A percentile compares a stretch with the other conserved stretches of the same genome.
phyloP scores from a whole-genome alignment of 2,888 invertebrate species.

The Orgyia antiqua region DNA sequence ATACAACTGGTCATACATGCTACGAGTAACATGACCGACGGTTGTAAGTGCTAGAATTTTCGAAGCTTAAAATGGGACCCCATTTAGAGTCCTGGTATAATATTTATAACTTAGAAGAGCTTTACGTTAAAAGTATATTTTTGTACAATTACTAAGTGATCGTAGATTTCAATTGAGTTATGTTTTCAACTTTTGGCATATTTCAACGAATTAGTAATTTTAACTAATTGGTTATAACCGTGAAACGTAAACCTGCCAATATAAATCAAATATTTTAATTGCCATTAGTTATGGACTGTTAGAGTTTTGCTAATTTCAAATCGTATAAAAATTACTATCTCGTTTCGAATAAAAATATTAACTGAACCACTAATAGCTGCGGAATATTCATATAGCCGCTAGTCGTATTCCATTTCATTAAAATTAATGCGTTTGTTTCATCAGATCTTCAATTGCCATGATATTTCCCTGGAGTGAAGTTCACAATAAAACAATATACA shows the following conservation, averaged over 20 bases:
- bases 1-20: no score
- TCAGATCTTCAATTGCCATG: conserved; percentile 17
- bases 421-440: conserved; percentile 14
- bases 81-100: no score
- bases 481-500: conserved; percentile 11
- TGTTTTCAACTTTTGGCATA: no score
- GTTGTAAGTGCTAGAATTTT: no score
- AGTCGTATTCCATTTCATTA: conserved; percentile 16
- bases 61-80: no score
- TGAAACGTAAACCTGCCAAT: conserved; percentile 6
- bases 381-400: background rate
- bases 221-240: conserved; percentile 4
- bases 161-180: no score
- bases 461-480: conserved; percentile 17
- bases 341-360: conserved; percentile 1
- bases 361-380: conserved; percentile 3
- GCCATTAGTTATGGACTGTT: conserved; percentile 6
- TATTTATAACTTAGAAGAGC: conserved; percentile 3
- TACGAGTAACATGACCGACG: no score
- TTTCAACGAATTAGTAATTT: conserved; percentile 3
- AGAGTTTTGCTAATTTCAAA: conserved; percentile 1
- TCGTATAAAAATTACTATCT: conserved; percentile 1
- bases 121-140: background rate
- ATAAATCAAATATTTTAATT: conserved; percentile 5
- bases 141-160: no score